Base-by-base conservation (phyloP, 2,113 vertebrate species). In the Pteropus alecto region DNA sequence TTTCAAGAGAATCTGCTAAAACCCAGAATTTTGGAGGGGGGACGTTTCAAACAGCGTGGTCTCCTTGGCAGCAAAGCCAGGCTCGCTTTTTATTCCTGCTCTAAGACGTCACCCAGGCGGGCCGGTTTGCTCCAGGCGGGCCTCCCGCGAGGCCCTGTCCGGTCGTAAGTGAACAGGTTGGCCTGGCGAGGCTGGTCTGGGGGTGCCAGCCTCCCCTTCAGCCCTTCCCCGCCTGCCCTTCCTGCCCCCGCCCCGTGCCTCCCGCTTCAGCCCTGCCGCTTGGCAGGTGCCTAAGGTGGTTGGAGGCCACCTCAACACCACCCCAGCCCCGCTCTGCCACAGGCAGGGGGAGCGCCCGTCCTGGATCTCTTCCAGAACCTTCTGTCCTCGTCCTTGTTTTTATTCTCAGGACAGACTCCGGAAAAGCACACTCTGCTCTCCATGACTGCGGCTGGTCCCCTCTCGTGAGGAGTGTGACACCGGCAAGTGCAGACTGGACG, bases 71-170 rank as follows among this genome's bases (percentile, higher is more conserved):
- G 74, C 26, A 4, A 74, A 74, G 58, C 26, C 6, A 0, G 68
- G 14, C 26, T 30, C 6, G 28, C 28, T 15, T n/a, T 28, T 35
- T 26, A 7, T 4, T 4, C 2, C 3, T 5, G 16, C 18, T 35
- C 67, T 38, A 21, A 33, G 5, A 12, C 1, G 8, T 6, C 35
- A 13, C 60, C 22, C 33, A 46, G 43, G 35, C 71, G 0, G 0
- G 41, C 22, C 3, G 1, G 33, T n/a, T 48, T 28, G 48, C 56
- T 19, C 71, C 33, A 0, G 38, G 38, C 2, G 2, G 5, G 10
- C 19, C 30, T 33, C 18, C 74, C 7, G 30, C 16, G 38, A 38
- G 41, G 18, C 70, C 16, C 65, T 1, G 6, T 10, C 71, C 1
- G 43, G 58, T 8, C 14, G 15, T 22, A 33, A 21, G 41, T 14